Base-by-base conservation (phyloP, 2,888 invertebrate genomes). In the Drosophila nigritarsus region DNA sequence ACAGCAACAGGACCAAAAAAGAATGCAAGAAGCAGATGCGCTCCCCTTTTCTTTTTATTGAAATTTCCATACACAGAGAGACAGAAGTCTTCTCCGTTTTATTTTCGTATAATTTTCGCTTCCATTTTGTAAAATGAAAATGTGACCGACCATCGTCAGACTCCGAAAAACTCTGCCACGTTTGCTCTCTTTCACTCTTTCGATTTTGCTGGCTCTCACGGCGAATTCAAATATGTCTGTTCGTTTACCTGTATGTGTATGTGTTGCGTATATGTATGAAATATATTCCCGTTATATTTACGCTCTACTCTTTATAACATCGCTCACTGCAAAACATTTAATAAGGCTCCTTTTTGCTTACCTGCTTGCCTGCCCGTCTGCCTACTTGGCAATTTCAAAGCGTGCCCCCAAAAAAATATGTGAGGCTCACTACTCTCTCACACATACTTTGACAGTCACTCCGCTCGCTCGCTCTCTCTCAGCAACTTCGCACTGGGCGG, bases 371-470 rank as follows among this genome's bases (percentile, higher is more conserved):
- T 63, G 60, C 30, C 50, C 13, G 63, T 68, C 66, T 82, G 72
- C 75, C 77, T 82, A 77, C 89, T 72, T 87, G 88, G 80, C 83
- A 87, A 71, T 83, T 83, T 86, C 69, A 77, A 75, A 89, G 79
- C 82, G 77, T 87, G 77, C 89, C 85, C 85, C 89, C 82, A 87
- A 79, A 74, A 61, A 87, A 84, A 74, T 63, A 71, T 73, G 75
- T 68, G 69, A 78, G 61, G 71, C 75, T 78, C 72, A 71, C 82
- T 75, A 15, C 79, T 74, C 80, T 36, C 70, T 32, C 45, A 53
- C 62, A 60, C 45, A 49, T 30, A 32, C 51, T 51, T 45, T 24
- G 15, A 45, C 51, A 38, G 11, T 18, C n/a, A 51, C 38, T 20
- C 60, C 40, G 50, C 65, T 71, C 64, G 56, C 54, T 40, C 38